These are phyloP conservation scores for Palythoa grandis DNA, from an alignment of 92 coral and sea anemone genomes.

Conservation along the genomic window DNA sequence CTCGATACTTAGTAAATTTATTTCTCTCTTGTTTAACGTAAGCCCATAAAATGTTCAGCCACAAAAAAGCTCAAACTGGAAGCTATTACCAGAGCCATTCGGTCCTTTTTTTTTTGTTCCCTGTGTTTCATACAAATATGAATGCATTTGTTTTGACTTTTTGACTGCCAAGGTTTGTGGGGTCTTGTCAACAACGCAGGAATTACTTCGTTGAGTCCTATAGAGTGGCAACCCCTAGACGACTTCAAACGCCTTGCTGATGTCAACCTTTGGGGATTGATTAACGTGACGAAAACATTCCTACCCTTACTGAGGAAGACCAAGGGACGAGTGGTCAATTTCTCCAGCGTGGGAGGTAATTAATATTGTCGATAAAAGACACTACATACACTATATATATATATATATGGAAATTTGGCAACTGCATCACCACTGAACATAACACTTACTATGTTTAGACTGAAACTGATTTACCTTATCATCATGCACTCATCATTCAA, in stretches of 20 bases:
- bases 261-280: slow-evolving; percentile 59
- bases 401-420: no score
- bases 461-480: no score
- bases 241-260: slow-evolving; percentile 46
- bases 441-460: no score
- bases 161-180: slow-evolving; percentile 2
- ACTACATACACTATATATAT: no score
- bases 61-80: no score
- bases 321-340: slow-evolving; percentile 51
- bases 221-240: slow-evolving; percentile 50
- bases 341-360: slow-evolving; percentile 55
- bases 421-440: no score
- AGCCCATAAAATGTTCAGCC: no score
- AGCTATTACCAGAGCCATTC: no score
- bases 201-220: slow-evolving; percentile 22
- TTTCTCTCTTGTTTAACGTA: no score
- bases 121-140: not conserved
- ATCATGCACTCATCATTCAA: no score
- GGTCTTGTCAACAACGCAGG: slow-evolving; percentile 59
- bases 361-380: not conserved
- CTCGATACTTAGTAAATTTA: no score
- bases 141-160: not conserved
- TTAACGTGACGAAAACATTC: slow-evolving; percentile 56
- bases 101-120: no score
- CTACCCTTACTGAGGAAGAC: slow-evolving; percentile 53